Evolutionary conservation across 2,113 vertebrate genomes (phyloP).

Genomic region (Nibea albiflora): DNA sequence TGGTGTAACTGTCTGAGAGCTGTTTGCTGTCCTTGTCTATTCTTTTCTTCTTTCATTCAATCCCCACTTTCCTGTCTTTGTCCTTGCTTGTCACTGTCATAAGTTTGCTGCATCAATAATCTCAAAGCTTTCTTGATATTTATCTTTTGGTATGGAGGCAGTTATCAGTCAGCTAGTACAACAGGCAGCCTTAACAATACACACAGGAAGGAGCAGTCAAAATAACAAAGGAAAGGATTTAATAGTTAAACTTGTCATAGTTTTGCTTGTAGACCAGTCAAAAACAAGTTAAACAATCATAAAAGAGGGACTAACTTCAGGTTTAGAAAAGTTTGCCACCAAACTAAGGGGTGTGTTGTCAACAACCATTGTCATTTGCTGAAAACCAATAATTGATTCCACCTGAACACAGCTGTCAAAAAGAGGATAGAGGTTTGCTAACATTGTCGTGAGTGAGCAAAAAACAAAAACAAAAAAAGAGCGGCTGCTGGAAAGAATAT

Average conservation of each 20-base stretch:
- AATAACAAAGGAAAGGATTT: background rate
- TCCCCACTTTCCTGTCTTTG: slow-evolving; percentile 19
- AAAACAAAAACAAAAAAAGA: background rate
- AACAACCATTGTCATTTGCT: slow-evolving; percentile 16
- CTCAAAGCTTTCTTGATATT: slow-evolving; percentile 11
- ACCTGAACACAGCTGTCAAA: slow-evolving; percentile 15
- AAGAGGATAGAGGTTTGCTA: slow-evolving; percentile 9
- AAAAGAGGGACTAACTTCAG: background rate
- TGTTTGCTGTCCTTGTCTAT: slow-evolving; percentile 35
- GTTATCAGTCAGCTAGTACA: slow-evolving; percentile 16
- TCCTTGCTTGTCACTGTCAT: slow-evolving; percentile 24
- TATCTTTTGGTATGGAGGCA: slow-evolving; percentile 24
- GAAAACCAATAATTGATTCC: slow-evolving; percentile 22
- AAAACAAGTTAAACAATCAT: background rate
- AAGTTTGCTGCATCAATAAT: slow-evolving; percentile 29
- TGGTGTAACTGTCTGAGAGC: slow-evolving; percentile 40
- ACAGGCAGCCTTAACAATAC: background rate
- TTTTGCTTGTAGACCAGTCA: background rate
- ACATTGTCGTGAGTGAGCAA: background rate
- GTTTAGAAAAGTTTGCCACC: background rate
- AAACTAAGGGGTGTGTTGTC: no score
- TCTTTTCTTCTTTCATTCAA: slow-evolving; percentile 23
- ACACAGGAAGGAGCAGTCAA: background rate
- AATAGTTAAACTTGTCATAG: background rate
- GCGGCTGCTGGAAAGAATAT: background rate